phyloP scores from a whole-genome alignment of 2,888 invertebrate genomes.

The Falcaria lacertinaria region DNA sequence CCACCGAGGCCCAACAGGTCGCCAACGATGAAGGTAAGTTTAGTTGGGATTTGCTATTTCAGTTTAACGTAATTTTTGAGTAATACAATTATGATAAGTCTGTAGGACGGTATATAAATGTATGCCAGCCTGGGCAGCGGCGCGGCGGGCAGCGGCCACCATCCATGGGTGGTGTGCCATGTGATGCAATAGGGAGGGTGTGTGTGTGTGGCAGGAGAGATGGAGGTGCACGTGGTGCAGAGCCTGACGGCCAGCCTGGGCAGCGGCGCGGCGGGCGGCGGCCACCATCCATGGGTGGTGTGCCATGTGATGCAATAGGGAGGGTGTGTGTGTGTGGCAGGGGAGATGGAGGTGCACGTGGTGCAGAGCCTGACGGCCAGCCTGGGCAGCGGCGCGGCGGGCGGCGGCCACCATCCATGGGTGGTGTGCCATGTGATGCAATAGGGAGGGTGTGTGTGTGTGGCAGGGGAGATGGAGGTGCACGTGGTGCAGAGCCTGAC shows the following conservation, averaged over 20 bases:
- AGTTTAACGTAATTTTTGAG: too few species aligned
- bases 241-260: conserved; percentile 33
- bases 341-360: conserved; percentile 85
- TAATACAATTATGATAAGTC: not conserved
- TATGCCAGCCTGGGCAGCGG: too few species aligned
- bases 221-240: conserved; percentile 72
- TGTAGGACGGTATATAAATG: too few species aligned
- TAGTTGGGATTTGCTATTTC: not conserved
- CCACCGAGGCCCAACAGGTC: conserved; percentile 94
- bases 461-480: too few species aligned
- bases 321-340: conserved; percentile 32
- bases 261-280: not conserved
- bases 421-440: conserved; percentile 95
- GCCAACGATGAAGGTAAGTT: conserved; percentile 82
- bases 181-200: too few species aligned
- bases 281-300: not conserved
- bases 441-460: conserved; percentile 63
- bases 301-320: not conserved
- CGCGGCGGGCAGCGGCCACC: too few species aligned
- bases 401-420: conserved; percentile 92
- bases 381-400: conserved; percentile 87
- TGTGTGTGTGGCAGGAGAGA: not conserved
- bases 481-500: not conserved
- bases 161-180: not conserved
- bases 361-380: conserved; percentile 95